Evolutionary conservation across 2,113 vertebrate genomes (phyloP).

Genomic region (Ramphastos sulfuratus): DNA sequence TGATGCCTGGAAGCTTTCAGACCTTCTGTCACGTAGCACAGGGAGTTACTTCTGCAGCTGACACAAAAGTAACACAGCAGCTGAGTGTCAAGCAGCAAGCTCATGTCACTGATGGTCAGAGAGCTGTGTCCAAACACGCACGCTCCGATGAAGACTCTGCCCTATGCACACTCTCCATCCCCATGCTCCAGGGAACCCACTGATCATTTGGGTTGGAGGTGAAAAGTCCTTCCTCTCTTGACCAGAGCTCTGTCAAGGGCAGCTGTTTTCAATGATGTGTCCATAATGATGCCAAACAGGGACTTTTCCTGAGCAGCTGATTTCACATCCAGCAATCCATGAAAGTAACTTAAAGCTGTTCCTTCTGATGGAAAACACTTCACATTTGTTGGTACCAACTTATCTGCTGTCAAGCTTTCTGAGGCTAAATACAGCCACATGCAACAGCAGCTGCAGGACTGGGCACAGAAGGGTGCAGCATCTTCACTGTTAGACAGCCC

Average conservation of each 20-base stretch:
- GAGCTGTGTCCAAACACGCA: background rate
- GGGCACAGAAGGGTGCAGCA: background rate
- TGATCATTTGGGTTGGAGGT: background rate
- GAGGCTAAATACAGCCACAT: background rate
- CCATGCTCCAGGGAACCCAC: background rate
- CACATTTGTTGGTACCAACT: background rate
- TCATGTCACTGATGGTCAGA: background rate
- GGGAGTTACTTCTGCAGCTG: background rate
- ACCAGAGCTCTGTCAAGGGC: background rate
- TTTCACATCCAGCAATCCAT: background rate
- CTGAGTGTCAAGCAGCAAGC: background rate
- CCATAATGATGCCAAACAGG: background rate
- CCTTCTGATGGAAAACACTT: background rate
- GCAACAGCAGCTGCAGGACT: background rate
- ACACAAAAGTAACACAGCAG: accelerated
- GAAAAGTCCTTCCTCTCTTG: conserved; percentile 12
- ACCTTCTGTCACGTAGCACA: background rate
- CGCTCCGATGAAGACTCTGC: background rate
- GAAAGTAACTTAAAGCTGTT: conserved; percentile 8
- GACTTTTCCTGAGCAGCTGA: background rate
- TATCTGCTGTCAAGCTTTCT: background rate
- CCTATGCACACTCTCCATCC: background rate
- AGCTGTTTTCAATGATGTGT: conserved; percentile 38
- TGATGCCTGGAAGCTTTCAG: background rate
- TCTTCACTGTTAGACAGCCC: background rate